Percentiles rank a stretch among this genome's conserved stretches.
Evolutionary conservation across 37 sponge, comb jelly and placozoan genomes (phyloP).

Genomic region (Beroe forskalii): DNA sequence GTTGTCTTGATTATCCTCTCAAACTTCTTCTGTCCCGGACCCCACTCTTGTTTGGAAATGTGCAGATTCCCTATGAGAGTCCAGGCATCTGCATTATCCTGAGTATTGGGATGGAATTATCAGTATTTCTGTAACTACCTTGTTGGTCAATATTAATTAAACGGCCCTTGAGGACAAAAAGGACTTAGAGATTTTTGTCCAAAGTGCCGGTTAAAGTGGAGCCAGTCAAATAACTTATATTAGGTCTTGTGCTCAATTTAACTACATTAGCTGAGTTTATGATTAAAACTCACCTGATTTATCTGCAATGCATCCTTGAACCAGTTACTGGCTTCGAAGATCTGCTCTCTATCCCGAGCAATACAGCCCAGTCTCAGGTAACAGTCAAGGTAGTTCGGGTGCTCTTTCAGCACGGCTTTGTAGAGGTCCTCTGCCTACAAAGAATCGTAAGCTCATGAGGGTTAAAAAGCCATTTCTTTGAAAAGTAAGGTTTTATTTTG

Average conservation of each 20-base stretch:
- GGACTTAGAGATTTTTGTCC: too few relatives aligned
- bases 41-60: constrained; percentile 91
- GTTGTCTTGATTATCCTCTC: constrained; percentile 83
- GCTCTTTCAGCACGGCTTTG: constrained; percentile 80
- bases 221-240: too few relatives aligned
- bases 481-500: too few relatives aligned
- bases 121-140: too few relatives aligned
- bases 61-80: constrained; percentile 95
- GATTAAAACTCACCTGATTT: constrained; percentile 75
- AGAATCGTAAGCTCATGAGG: too few relatives aligned
- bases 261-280: too few relatives aligned
- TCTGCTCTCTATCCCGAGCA: constrained; percentile 89
- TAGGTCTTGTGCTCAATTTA: too few relatives aligned
- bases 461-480: too few relatives aligned
- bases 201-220: too few relatives aligned
- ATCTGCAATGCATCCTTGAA: constrained; percentile 90
- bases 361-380: constrained; percentile 95
- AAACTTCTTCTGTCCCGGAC: constrained; percentile 99
- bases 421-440: constrained; percentile 83
- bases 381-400: constrained; percentile 91
- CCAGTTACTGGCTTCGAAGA: constrained; percentile 96
- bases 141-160: too few relatives aligned
- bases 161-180: too few relatives aligned
- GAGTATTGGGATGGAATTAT: too few relatives aligned
- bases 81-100: constrained; percentile 96